These are phyloP conservation scores for Holothuria scabra DNA, from an alignment of 53 echinoderm and acorn worm species.

Conservation along the genomic window DNA sequence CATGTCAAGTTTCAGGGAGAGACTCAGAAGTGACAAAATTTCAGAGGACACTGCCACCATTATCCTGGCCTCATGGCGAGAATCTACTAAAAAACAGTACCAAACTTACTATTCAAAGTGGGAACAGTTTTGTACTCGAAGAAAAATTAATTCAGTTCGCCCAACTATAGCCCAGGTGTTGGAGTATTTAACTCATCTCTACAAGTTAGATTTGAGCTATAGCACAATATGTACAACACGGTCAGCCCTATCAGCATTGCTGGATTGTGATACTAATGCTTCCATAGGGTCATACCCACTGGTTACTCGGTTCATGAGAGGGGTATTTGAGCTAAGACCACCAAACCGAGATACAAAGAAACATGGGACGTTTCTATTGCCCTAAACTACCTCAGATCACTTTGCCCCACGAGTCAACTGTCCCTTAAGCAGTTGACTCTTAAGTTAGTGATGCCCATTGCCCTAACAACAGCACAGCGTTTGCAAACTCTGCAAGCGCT, in stretches of 20 bases:
- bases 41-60: conserved; percentile 26
- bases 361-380: conserved; percentile 47
- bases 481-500: too few relatives aligned
- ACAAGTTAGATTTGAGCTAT: not conserved
- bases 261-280: too few relatives aligned
- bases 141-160: conserved; percentile 31
- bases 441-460: too few relatives aligned
- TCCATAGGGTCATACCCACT: conserved; percentile 47
- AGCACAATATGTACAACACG: too few relatives aligned
- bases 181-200: not conserved
- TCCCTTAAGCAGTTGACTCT: too few relatives aligned
- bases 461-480: conserved; percentile 20
- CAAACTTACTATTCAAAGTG: conserved; percentile 14
- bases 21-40: not conserved
- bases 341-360: too few relatives aligned
- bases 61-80: not conserved
- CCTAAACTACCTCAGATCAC: not conserved
- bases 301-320: conserved; percentile 53
- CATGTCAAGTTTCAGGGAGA: too few relatives aligned
- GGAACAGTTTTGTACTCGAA: conserved; percentile 15
- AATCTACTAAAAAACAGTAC: conserved; percentile 17
- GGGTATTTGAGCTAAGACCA: conserved; percentile 54
- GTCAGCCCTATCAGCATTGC: too few relatives aligned
- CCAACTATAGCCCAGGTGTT: conserved; percentile 23
- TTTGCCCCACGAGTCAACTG: too few relatives aligned